Percentiles rank a stretch among this genome's conserved stretches.
Conservation (phyloP, 2,888 invertebrate genomes). For the Yponomeuta malinellus region DNA sequence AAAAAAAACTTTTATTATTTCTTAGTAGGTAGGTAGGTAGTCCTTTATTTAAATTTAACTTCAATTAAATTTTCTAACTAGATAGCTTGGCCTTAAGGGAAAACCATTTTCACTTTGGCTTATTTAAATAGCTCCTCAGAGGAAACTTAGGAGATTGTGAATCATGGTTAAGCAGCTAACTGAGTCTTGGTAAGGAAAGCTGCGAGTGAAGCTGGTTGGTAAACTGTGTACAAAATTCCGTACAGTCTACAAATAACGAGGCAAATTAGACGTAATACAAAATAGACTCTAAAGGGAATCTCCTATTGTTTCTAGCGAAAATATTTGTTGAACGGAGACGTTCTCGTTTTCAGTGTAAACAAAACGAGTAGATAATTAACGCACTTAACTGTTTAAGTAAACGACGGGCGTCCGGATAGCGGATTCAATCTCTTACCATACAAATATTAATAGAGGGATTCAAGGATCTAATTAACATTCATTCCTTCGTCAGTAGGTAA, state of each 20-base stretch:
- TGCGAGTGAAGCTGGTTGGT: not conserved
- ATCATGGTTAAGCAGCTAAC: not conserved
- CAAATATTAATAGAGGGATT: conserved; percentile 44
- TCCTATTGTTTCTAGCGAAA: conserved; percentile 38
- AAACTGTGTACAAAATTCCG: conserved; percentile 1
- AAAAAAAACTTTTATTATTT: too few species aligned
- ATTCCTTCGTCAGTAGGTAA: conserved; percentile 43
- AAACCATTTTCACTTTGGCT: not conserved
- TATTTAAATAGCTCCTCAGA: conserved; percentile 1
- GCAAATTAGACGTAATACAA: conserved; percentile 27
- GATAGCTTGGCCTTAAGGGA: not conserved
- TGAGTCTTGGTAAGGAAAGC: not conserved
- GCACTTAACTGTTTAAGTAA: conserved; percentile 39
- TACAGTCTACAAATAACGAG: conserved; percentile 15
- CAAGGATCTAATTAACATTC: conserved; percentile 58
- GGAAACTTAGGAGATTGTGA: not conserved
- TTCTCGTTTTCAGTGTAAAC: conserved; percentile 33
- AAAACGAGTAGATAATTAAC: conserved; percentile 40
- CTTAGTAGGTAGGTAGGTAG: not conserved
- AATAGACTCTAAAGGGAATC: conserved; percentile 28
- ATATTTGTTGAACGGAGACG: conserved; percentile 39
- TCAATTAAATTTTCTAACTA: not conserved
- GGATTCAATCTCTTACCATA: conserved; percentile 23
- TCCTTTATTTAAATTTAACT: not conserved
- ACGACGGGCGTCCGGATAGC: conserved; percentile 21